Evolutionary conservation across 2,113 vertebrate genomes (phyloP), one percentile per base, ranked within the genome.

Genomic region (Propithecus coquereli): DNA sequence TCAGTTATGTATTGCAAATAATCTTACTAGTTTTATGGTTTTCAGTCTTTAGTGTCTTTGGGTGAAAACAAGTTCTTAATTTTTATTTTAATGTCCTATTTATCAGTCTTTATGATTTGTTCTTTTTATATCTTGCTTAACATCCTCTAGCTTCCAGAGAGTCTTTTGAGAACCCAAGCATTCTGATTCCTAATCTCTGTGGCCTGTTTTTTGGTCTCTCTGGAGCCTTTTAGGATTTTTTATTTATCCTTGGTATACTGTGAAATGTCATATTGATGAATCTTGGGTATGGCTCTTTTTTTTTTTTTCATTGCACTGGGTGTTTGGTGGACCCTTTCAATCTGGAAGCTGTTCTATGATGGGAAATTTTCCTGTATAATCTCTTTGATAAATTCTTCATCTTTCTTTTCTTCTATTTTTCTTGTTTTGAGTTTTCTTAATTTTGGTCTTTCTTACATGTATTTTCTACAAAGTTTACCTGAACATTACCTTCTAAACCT

Each of bases 371-470:
- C 20, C 14, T 90, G 0, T 27, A 57, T 73, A 74, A 85, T 65
- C 50, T 81, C 54, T 68, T 45, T 71, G 54, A 80, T 84, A 74
- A 93, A 82, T 76, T 50, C 11, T 96, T 68, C 25, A 34, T 23
- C 2, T 68, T 8, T 52, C 27, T 59, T 68, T 34, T 77, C 37
- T 47, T 82, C 74, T 74, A 7, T 66, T 71, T 80, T 90, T 85
- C 32, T 87, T 94, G 22, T 88, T 95, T 94, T 71, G n/a, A 30
- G 30, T 47, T 73, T 92, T 85, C 57, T 65, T 89, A 66, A 80
- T 86, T 90, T 89, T 95, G 40, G 20, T 74, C 37, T 90, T 92
- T 74, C 27, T 63, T 92, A 40, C 70, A 25, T 85, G 0, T 89
- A 66, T 76, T 63, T 81, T 47, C 25, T 81, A 1, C 27, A 17